Conservation (phyloP, 2,113 vertebrate genomes). For the Saccopteryx leptura region DNA sequence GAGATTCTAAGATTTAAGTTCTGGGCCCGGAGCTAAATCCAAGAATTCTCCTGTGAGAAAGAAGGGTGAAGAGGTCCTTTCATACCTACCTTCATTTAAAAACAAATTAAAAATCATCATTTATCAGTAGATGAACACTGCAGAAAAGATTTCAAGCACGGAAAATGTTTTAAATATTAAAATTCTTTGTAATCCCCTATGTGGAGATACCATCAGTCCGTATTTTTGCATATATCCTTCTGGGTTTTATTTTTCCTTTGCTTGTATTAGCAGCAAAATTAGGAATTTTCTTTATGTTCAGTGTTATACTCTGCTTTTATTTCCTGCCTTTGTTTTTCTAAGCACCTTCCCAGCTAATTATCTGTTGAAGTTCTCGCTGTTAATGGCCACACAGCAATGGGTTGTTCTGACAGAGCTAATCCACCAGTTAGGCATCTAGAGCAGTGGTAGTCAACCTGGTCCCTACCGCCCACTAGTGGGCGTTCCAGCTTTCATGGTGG, state of each 20-base stretch:
- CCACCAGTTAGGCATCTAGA: background rate
- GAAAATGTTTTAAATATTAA: conserved; percentile 10
- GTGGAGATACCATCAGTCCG: background rate
- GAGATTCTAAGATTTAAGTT: background rate
- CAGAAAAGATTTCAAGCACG: background rate
- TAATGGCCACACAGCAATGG: background rate
- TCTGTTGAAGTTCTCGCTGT: background rate
- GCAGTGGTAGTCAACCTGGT: too few species aligned
- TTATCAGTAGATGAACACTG: background rate
- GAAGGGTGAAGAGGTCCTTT: background rate
- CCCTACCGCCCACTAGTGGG: too few species aligned
- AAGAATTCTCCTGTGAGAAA: background rate
- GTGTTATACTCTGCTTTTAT: conserved; percentile 28
- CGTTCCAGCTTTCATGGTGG: too few species aligned
- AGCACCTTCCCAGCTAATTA: background rate
- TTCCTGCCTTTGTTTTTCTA: background rate
- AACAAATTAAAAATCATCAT: conserved; percentile 40
- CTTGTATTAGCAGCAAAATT: conserved; percentile 43
- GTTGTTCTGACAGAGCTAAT: background rate
- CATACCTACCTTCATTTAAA: background rate
- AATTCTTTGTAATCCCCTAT: background rate
- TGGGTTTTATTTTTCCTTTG: conserved; percentile 37
- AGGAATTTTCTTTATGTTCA: background rate
- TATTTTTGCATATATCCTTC: conserved; percentile 1
- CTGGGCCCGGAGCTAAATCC: background rate